Percentiles rank a stretch among this genome's conserved stretches.
phyloP scores from a whole-genome alignment of 2,113 vertebrate genomes.

The Jacana jacana region DNA sequence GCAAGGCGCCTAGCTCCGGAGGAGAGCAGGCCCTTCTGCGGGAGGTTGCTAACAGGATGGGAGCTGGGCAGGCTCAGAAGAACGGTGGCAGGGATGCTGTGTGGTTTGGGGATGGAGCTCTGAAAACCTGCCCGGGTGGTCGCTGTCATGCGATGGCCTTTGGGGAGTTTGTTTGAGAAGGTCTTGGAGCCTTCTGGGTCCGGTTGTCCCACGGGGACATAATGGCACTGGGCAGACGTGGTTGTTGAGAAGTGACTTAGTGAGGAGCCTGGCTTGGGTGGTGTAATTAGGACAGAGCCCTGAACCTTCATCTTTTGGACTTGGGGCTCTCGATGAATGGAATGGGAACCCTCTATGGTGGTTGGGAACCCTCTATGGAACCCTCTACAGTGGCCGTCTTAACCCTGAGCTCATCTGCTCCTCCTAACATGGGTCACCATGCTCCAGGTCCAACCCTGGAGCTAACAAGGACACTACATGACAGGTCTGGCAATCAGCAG shows the following conservation, averaged over 20 bases:
- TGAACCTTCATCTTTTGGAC: background rate
- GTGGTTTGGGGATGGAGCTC: background rate
- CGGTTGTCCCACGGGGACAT: fast-evolving
- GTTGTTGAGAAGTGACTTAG: background rate
- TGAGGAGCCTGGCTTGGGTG: background rate
- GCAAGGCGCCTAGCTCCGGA: conserved; percentile 9
- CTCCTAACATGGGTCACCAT: background rate
- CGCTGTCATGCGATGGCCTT: background rate
- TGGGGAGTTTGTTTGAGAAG: background rate
- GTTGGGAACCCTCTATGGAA: no score
- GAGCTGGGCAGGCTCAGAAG: fast-evolving
- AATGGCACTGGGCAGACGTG: background rate
- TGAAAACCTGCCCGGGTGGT: background rate
- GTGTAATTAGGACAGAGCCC: background rate
- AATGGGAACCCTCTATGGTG: no score
- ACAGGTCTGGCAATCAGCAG: background rate
- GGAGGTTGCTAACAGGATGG: background rate
- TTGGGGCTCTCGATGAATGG: background rate
- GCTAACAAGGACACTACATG: background rate
- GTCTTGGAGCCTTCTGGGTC: background rate
- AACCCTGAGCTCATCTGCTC: background rate
- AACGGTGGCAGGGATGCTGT: background rate
- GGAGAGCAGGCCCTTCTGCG: background rate
- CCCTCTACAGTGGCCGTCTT: background rate
- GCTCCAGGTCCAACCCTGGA: fast-evolving